Conservation (phyloP, 2,888 invertebrate species). For the Agonopterix subpropinquella region DNA sequence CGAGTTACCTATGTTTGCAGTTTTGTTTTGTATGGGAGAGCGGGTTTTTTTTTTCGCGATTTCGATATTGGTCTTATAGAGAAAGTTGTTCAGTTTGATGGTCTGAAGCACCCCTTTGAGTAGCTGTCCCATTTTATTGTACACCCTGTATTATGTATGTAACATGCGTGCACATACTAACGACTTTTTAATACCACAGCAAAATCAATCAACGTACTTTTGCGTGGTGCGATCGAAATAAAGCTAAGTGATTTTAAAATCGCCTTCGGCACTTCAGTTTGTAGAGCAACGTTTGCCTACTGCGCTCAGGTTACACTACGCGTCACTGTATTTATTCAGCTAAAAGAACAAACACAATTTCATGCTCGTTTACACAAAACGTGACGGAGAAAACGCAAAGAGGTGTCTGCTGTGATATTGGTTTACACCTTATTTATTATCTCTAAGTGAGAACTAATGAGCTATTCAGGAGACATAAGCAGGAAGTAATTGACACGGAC, state of each 20-base stretch:
- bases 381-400: conserved; percentile 33
- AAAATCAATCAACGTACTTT: conserved; percentile 2
- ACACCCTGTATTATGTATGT: too few relatives aligned
- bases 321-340: conserved; percentile 30
- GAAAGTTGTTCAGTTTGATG: too few relatives aligned
- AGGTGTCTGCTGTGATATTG: conserved; percentile 36
- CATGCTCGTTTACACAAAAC: conserved; percentile 29
- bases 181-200: conserved; percentile 6
- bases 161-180: conserved; percentile 10
- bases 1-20: too few relatives aligned
- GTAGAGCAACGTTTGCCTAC: conserved; percentile 6
- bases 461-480: conserved; percentile 27
- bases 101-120: too few relatives aligned
- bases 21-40: too few relatives aligned
- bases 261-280: conserved; percentile 5
- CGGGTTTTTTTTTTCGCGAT: too few relatives aligned
- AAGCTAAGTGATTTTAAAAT: conserved; percentile 6
- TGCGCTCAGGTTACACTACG: conserved; percentile 11
- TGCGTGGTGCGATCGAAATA: neutral
- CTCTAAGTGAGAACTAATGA: conserved; percentile 31
- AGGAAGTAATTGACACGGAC: conserved; percentile 26
- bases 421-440: conserved; percentile 36
- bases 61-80: too few relatives aligned
- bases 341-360: conserved; percentile 46
- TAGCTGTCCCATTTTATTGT: too few relatives aligned